These are phyloP conservation scores for Sebastes trivittatus DNA, from an alignment of 2,797 vertebrate species.

Conservation along the genomic window DNA sequence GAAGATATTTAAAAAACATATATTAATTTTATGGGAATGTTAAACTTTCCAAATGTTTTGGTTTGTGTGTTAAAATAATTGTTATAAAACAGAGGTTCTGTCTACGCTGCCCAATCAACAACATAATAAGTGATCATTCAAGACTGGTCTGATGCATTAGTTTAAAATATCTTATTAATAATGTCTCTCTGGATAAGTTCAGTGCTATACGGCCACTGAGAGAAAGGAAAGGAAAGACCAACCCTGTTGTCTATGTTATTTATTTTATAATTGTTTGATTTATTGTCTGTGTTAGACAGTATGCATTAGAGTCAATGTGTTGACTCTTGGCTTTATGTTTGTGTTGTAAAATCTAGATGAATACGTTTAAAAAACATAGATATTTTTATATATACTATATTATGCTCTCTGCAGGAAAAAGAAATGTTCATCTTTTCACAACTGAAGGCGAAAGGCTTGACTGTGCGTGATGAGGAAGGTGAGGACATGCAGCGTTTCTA, in stretches of 20 bases:
- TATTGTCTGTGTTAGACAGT: neutral
- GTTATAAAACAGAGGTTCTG: too few species aligned
- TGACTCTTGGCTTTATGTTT: neutral
- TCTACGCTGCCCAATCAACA: neutral
- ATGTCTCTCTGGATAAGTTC: neutral
- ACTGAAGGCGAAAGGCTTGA: conserved; percentile 85
- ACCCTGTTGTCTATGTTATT: neutral
- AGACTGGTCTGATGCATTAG: neutral
- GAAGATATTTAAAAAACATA: neutral
- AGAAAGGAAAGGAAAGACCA: neutral
- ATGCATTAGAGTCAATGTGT: neutral
- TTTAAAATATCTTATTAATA: neutral
- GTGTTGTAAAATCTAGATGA: neutral
- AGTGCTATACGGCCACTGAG: neutral
- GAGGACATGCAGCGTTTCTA: conserved; percentile 37
- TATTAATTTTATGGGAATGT: neutral
- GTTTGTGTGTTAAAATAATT: too few species aligned
- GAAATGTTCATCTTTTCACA: conserved; percentile 86
- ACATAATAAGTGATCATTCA: neutral
- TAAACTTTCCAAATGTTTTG: neutral
- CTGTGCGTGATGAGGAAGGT: conserved; percentile 85
- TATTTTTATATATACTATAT: neutral
- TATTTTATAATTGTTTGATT: neutral
- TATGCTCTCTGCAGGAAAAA: conserved; percentile 85
- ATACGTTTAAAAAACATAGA: neutral